phyloP scores from a whole-genome alignment of 2,797 vertebrate species.

The Pseudopleuronectes americanus region DNA sequence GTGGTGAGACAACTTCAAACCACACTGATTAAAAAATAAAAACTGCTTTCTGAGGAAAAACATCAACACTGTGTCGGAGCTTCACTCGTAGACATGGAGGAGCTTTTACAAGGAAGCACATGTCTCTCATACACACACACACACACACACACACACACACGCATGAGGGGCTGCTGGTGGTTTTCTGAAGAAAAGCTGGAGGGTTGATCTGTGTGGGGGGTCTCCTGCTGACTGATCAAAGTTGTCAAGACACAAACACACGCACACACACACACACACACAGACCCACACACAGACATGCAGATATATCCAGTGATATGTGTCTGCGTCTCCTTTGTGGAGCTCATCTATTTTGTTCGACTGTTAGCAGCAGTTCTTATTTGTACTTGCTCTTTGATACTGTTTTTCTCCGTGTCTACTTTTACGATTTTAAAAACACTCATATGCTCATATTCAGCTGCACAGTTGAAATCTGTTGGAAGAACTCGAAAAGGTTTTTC shows the following conservation, averaged over 20 bases:
- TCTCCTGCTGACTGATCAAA: conserved; percentile 52
- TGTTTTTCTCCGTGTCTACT: too few species aligned
- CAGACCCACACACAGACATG: conserved; percentile 25
- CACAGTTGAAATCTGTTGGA: too few species aligned
- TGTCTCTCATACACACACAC: conserved; percentile 4
- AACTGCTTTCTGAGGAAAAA: conserved; percentile 22
- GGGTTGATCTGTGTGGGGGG: conserved; percentile 65
- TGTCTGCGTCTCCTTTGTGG: conserved; percentile 1
- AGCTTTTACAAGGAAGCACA: conserved; percentile 11
- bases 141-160: neutral
- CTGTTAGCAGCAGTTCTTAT: neutral
- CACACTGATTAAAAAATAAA: neutral
- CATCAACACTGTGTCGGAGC: conserved; percentile 8
- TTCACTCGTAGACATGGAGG: conserved; percentile 44
- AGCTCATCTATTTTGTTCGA: too few species aligned
- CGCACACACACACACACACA: neutral
- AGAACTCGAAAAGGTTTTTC: neutral
- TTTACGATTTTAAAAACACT: too few species aligned
- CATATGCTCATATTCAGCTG: too few species aligned
- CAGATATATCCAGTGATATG: conserved; percentile 9
- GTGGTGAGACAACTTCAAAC: neutral
- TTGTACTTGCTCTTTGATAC: neutral
- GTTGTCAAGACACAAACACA: conserved; percentile 42
- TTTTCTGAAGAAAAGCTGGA: conserved; percentile 47
- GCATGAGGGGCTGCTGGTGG: conserved; percentile 34